phyloP scores from a whole-genome alignment of 1,140 invertebrate genomes.

The Caligus rogercresseyi region DNA sequence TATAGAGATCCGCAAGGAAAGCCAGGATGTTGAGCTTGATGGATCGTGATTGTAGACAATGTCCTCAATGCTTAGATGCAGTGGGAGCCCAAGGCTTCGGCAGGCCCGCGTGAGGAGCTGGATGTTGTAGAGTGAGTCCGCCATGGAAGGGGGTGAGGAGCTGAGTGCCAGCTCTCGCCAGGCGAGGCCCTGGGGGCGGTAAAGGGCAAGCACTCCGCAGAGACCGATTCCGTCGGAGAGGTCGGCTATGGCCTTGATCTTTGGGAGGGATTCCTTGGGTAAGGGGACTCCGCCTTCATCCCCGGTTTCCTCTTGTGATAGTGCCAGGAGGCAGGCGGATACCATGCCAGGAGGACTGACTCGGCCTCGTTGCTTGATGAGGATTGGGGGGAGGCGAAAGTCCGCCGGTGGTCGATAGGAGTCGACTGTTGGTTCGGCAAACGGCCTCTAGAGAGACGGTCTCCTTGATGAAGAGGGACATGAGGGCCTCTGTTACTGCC shows the following conservation, averaged over 20 bases:
- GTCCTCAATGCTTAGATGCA: slow-evolving; percentile 87
- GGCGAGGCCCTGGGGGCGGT: slow-evolving; percentile 70
- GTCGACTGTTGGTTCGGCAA: slow-evolving; percentile 34
- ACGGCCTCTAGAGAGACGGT: slow-evolving; percentile 71
- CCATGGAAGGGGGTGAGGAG: slow-evolving; percentile 46
- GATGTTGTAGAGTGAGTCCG: slow-evolving; percentile 85
- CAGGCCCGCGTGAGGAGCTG: slow-evolving; percentile 76
- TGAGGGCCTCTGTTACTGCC: slow-evolving; percentile 88
- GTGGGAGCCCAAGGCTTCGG: slow-evolving; percentile 58
- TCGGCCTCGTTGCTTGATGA: too few relatives aligned
- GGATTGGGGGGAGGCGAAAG: too few relatives aligned
- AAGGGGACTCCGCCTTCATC: too few relatives aligned
- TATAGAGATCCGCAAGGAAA: slow-evolving; percentile 87
- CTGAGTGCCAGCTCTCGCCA: slow-evolving; percentile 51
- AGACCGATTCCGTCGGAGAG: slow-evolving; percentile 79
- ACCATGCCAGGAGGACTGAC: slow-evolving; percentile 25
- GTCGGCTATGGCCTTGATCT: slow-evolving; percentile 46
- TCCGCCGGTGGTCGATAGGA: too few relatives aligned
- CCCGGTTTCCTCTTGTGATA: too few relatives aligned
- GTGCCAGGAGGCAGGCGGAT: slow-evolving; percentile 8
- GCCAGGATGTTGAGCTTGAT: slow-evolving; percentile 83
- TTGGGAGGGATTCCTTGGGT: slow-evolving; percentile 28
- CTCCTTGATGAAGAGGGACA: slow-evolving; percentile 83
- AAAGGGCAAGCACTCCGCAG: slow-evolving; percentile 73
- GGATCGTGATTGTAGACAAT: slow-evolving; percentile 73